phyloP scores from a whole-genome alignment of 2,888 invertebrate genomes.

The Bombyx huttoni region DNA sequence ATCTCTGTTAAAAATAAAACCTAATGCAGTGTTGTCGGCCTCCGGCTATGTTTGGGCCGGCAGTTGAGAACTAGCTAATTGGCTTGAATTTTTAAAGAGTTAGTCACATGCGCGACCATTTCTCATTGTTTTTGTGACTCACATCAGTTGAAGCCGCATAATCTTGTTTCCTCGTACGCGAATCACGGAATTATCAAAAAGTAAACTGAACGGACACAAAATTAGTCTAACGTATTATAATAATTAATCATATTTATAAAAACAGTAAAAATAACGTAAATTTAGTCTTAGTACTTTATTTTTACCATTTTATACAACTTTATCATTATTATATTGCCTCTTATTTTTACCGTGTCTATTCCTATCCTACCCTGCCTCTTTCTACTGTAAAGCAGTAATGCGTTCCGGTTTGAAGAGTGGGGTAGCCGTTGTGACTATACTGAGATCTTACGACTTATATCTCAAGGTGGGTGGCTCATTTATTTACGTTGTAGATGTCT shows the following conservation, averaged over 20 bases:
- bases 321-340: too few relatives aligned
- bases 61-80: slow-evolving; percentile 39
- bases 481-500: too few relatives aligned
- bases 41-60: slow-evolving; percentile 12
- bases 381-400: too few relatives aligned
- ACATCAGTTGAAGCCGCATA: slow-evolving; percentile 24
- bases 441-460: too few relatives aligned
- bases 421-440: too few relatives aligned
- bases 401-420: too few relatives aligned
- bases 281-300: too few relatives aligned
- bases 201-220: background rate
- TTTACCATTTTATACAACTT: slow-evolving; percentile 4
- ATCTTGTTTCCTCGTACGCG: slow-evolving; percentile 33
- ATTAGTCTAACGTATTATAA: background rate
- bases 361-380: too few relatives aligned
- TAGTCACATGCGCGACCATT: slow-evolving; percentile 46
- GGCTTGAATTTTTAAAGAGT: slow-evolving; percentile 58
- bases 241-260: background rate
- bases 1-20: slow-evolving; percentile 22
- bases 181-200: slow-evolving; percentile 6
- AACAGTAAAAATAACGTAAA: too few relatives aligned
- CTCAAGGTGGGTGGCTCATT: too few relatives aligned
- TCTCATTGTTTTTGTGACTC: slow-evolving; percentile 50
- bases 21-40: slow-evolving; percentile 19
- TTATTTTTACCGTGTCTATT: too few relatives aligned